Evolutionary conservation across 2,113 vertebrate species (phyloP), one percentile per base, ranked within the genome.

Genomic region (Zapus hudsonius): DNA sequence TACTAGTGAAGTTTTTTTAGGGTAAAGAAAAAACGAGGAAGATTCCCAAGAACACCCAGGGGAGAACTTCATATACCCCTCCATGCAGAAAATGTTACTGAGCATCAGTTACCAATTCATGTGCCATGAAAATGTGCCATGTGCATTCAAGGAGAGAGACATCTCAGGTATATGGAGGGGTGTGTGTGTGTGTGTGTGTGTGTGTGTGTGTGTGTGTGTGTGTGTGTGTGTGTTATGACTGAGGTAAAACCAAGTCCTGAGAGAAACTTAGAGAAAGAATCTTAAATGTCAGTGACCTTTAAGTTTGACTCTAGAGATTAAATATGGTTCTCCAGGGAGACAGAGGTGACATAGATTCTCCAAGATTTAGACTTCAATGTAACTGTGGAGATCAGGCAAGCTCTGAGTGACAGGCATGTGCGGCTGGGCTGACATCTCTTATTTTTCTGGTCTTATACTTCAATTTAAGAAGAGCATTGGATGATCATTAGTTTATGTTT

Each of bases 261-360:
- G 22, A 79, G n/a, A 94, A 86, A 20, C 20, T 85, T 17, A 78
- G 33, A 74, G n/a, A 94, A 75, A 19, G 64, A 89, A 74, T 89
- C 33, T 27, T 59, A 44, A 44, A 3, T 82, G 47, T 89, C 63
- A 64, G 69, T 64, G 69, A 90, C 40, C 57, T 93, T 87, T 84
- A 87, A 78, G 42, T 38, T 74, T 44, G 38, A 91, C 67, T 90
- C 15, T 31, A 57, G 42, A 69, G 31, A 91, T 85, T 84, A 94
- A 94, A 78, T 81, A 42, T 12, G 61, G 63, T 82, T 74, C 47
- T 90, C 33, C 5, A 13, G 52, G 47, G 40, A 86, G 22, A 69
- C 0, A 89, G 20, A 78, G 19, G 55, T 91, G 84, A 91, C 82
- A 69, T 40, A 27, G 66, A 83, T 40, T 89, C 38, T 73, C 61